Conservation (phyloP, 2,888 invertebrate species). For the Papilio gigon region DNA sequence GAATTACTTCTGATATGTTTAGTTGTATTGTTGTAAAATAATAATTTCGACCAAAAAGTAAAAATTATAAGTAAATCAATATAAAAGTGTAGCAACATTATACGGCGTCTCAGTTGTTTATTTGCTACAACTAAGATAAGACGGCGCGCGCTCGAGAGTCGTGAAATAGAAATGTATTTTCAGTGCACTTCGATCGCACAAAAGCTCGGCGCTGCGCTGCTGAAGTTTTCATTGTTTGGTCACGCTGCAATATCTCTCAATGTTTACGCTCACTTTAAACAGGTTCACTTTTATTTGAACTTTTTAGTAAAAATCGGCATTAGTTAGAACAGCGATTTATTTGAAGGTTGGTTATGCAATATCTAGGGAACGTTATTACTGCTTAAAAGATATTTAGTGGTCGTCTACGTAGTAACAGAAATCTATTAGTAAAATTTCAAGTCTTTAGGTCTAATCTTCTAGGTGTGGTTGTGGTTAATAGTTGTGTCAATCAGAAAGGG, state of each 20-base stretch:
- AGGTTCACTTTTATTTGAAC: conserved; percentile 25
- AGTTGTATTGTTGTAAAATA: too few species aligned
- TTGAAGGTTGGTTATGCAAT: conserved; percentile 7
- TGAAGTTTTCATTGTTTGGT: conserved; percentile 37
- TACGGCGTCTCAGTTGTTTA: neutral
- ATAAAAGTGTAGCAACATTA: neutral
- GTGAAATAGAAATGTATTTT: conserved; percentile 34
- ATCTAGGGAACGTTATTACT: too few species aligned
- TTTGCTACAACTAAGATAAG: conserved; percentile 18
- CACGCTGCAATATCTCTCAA: conserved; percentile 35
- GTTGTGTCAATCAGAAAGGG: too few species aligned
- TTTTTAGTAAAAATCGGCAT: conserved; percentile 11
- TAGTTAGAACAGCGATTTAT: conserved; percentile 8
- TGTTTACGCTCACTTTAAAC: conserved; percentile 31
- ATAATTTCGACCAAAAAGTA: too few species aligned
- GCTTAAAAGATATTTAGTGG: too few species aligned
- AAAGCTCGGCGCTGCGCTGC: conserved; percentile 29
- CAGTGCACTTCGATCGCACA: conserved; percentile 30
- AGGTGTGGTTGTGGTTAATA: too few species aligned
- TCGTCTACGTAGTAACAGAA: too few species aligned
- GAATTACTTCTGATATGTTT: too few species aligned
- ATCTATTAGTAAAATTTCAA: too few species aligned
- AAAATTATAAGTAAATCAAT: neutral
- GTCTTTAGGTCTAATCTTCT: too few species aligned
- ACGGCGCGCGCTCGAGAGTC: neutral